Conservation (phyloP, 1,140 invertebrate species). For the Manduca sexta region DNA sequence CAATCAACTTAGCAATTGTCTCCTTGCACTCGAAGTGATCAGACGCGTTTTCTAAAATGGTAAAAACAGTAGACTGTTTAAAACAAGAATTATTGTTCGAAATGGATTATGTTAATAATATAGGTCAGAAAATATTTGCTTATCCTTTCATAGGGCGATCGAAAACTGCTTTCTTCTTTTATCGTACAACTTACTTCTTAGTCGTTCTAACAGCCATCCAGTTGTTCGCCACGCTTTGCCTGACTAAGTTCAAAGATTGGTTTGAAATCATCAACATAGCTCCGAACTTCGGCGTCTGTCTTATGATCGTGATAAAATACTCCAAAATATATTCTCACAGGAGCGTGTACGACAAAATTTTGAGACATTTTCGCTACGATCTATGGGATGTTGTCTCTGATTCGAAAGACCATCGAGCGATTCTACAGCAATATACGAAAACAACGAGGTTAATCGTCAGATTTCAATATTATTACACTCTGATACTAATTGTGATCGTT, state of each 20-base stretch:
- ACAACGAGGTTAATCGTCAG: constrained; percentile 30
- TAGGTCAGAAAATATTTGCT: constrained; percentile 38
- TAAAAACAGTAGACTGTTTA: constrained; percentile 1
- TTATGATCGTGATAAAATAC: constrained; percentile 48
- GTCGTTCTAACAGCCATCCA: constrained; percentile 32
- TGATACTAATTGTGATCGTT: constrained; percentile 33
- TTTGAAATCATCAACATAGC: constrained; percentile 51
- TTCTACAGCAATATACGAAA: constrained; percentile 33
- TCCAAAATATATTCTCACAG: constrained; percentile 36
- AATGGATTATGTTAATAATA: constrained; percentile 31
- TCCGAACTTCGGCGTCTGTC: constrained; percentile 50
- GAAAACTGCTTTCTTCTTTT: constrained; percentile 27
- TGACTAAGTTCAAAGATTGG: constrained; percentile 29
- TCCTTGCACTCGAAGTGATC: not conserved
- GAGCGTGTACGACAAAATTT: constrained; percentile 36
- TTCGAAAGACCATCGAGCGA: constrained; percentile 27
- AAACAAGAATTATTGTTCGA: constrained; percentile 28
- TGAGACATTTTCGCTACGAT: constrained; percentile 35
- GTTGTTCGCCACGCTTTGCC: constrained; percentile 36
- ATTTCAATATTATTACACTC: constrained; percentile 39
- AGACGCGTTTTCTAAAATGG: not conserved
- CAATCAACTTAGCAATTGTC: not conserved
- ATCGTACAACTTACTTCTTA: constrained; percentile 24
- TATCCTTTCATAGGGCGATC: constrained; percentile 37
- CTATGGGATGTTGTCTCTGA: constrained; percentile 36